Evolutionary conservation across 2,113 vertebrate species (phyloP), one percentile per base, ranked within the genome.

Genomic region (Oncorhynchus nerka): DNA sequence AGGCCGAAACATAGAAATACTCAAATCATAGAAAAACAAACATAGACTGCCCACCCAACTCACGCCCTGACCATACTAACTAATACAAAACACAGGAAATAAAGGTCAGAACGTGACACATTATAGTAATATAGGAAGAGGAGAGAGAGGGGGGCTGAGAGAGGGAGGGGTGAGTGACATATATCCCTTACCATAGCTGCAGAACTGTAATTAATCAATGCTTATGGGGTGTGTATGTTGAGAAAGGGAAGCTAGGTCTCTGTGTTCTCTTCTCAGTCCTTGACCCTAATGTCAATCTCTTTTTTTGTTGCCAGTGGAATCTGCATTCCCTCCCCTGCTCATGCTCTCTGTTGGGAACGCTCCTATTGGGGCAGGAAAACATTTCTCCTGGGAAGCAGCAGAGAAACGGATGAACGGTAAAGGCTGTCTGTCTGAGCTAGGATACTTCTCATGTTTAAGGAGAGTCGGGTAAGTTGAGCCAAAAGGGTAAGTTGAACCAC

Each of bases 361-460:
- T 85, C 81, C 80, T 78, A 87, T 91, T 88, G 77, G 72, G 88
- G 81, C 86, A 82, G 78, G 72, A 88, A 84, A 91, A 87, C 84
- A 89, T 85, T 84, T 72, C 82, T 84, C 76, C 79, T 72, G 84
- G 83, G 80, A 81, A 81, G 77, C 75, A 75, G 77, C 67, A 45
- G 20, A 82, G 79, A 83, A 83, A 83, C 62, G 88, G 80, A 84
- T 82, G 79, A 87, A 87, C 75, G 70, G 82, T 79, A 70, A 80
- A 79, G 68, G 81, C 85, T 19, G 71, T 71, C 65, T 68, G 51
- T 73, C 78, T 9, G 20, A 83, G 78, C 75, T 72, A 68, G 75
- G 26, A 34, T 24, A 79, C 82, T 81, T 76, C 62, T 75, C 49
- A 9, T 73, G 75, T 79, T 83, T 75, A 73, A 45, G 9, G 39